Conservation (phyloP, 2,113 vertebrate genomes). For the Pristiophorus japonicus region DNA sequence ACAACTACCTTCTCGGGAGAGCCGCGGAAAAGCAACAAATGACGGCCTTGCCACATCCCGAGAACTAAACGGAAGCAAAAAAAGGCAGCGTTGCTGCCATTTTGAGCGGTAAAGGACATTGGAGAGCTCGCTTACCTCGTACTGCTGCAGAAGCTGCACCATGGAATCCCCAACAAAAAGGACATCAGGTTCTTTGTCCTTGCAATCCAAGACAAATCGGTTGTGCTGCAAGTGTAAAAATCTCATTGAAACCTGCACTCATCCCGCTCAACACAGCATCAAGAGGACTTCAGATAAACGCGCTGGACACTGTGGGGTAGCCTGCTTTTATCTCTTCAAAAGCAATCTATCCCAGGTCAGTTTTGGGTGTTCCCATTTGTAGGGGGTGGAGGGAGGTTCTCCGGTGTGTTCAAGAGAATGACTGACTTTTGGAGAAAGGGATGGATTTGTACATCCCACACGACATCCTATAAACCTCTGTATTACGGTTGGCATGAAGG, state of each 20-base stretch:
- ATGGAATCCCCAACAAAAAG: constrained; percentile 95
- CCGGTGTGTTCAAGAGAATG: not conserved
- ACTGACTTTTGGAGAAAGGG: no score
- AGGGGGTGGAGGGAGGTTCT: not conserved
- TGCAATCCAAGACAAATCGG: constrained; percentile 70
- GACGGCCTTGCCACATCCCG: not conserved
- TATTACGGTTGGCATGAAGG: not conserved
- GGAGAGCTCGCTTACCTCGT: constrained; percentile 62
- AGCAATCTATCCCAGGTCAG: not conserved
- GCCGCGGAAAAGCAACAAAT: not conserved
- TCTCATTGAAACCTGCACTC: not conserved
- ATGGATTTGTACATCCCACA: no score
- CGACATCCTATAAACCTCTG: not conserved
- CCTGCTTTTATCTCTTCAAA: not conserved
- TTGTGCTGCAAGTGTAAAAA: constrained; percentile 57
- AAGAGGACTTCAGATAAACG: not conserved
- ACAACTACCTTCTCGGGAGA: not conserved
- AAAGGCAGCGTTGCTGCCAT: not conserved
- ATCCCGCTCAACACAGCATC: not conserved
- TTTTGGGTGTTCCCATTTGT: not conserved
- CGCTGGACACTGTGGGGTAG: not conserved
- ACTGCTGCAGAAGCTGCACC: constrained; percentile 89
- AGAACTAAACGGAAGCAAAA: no score
- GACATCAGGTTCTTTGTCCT: constrained; percentile 76
- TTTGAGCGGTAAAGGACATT: not conserved